These are phyloP conservation scores for Oryctes rhinoceros DNA, from an alignment of 1,140 invertebrate species.

Conservation along the genomic window DNA sequence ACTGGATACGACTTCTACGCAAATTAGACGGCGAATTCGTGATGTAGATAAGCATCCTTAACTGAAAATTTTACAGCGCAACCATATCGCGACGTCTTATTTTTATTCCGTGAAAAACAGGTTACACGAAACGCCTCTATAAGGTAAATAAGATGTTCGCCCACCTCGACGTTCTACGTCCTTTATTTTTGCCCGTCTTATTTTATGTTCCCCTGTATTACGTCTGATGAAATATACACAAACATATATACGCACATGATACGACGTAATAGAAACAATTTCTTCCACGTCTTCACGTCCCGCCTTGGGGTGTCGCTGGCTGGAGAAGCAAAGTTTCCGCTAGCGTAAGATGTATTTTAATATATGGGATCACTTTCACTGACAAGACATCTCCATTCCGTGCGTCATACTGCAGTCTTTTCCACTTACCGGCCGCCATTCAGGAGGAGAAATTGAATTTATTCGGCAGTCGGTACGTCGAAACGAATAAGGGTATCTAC, in stretches of 20 bases:
- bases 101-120: neutral
- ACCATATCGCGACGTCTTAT: neutral
- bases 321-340: neutral
- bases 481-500: conserved; percentile 11
- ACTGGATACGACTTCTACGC: too few relatives aligned
- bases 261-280: conserved; percentile 16
- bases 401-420: conserved; percentile 18
- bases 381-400: conserved; percentile 31
- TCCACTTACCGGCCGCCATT: conserved; percentile 27
- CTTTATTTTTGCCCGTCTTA: neutral
- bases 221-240: neutral
- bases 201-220: neutral
- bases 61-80: neutral
- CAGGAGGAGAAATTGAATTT: conserved; percentile 24
- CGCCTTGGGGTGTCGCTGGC: neutral
- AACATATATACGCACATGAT: neutral
- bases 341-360: conserved; percentile 27
- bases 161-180: neutral
- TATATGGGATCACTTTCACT: conserved; percentile 33
- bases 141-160: neutral
- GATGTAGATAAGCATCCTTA: neutral
- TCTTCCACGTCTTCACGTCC: neutral
- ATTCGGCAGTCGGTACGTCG: conserved; percentile 6
- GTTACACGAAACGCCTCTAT: neutral
- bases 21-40: neutral